phyloP scores from a whole-genome alignment of 2,888 invertebrate genomes.

The Sepioteuthis lessoniana region DNA sequence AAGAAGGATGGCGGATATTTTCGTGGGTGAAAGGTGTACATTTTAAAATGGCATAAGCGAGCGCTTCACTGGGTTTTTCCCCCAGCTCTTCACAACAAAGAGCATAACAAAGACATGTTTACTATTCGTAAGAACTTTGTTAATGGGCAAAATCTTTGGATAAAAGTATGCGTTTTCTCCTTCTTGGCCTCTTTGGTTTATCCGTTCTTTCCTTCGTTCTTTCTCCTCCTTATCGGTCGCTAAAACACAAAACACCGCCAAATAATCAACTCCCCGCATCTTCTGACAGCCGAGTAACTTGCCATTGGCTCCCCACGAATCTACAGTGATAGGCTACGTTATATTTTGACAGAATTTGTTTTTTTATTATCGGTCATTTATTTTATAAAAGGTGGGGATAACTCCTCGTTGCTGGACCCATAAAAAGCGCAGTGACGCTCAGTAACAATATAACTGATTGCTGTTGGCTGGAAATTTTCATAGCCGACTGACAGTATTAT shows the following conservation, averaged over 20 bases:
- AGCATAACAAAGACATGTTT: slow-evolving; percentile 21
- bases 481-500: slow-evolving; percentile 13
- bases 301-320: too few species aligned
- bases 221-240: neutral
- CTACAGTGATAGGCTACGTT: neutral
- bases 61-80: neutral
- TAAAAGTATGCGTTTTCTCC: neutral
- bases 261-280: neutral
- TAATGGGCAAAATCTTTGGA: neutral
- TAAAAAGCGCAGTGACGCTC: neutral
- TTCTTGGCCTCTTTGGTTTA: neutral
- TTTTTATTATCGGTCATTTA: neutral
- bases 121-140: neutral
- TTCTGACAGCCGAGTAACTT: neutral
- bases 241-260: neutral
- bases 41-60: neutral
- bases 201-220: neutral
- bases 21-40: neutral
- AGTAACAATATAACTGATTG: neutral
- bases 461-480: neutral
- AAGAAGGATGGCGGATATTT: neutral
- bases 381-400: neutral
- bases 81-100: neutral
- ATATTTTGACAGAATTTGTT: slow-evolving; percentile 6
- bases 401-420: neutral